phyloP scores from a whole-genome alignment of 2,888 invertebrate species.

The Neuroscelio doddi region DNA sequence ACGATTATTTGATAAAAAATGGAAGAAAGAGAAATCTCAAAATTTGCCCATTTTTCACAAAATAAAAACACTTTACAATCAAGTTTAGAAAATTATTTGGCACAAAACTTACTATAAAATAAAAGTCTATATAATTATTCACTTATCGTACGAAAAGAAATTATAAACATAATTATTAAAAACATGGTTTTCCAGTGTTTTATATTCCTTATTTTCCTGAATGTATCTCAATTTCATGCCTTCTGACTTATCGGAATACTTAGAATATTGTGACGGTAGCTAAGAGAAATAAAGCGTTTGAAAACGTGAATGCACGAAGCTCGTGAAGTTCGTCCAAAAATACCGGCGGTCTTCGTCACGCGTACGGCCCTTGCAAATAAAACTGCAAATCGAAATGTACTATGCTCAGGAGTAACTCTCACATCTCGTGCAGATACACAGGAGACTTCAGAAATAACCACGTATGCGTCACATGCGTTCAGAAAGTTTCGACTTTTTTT shows the following conservation, averaged over 20 bases:
- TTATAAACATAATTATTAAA: too few species aligned
- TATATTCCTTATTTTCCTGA: too few species aligned
- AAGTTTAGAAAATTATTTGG: too few species aligned
- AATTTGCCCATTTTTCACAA: too few species aligned
- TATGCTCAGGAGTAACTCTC: neutral
- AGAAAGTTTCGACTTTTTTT: constrained; percentile 1
- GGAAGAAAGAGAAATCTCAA: too few species aligned
- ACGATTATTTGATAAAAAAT: too few species aligned
- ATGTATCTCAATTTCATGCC: too few species aligned
- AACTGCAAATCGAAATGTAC: constrained; percentile 1
- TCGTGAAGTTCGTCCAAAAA: constrained; percentile 12
- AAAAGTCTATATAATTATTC: too few species aligned
- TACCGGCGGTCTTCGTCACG: constrained; percentile 19
- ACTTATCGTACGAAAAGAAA: too few species aligned
- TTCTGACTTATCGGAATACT: neutral
- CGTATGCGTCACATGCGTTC: neutral
- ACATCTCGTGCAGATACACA: neutral
- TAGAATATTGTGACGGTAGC: constrained; percentile 3
- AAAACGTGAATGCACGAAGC: constrained; percentile 2
- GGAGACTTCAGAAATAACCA: constrained; percentile 7
- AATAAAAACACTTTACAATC: too few species aligned
- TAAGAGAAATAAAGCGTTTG: constrained; percentile 5
- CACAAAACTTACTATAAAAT: too few species aligned
- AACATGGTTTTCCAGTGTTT: too few species aligned
- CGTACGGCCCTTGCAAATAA: constrained; percentile 10